Conservation (phyloP, 1,140 invertebrate genomes). For the Leptopilina boulardi region DNA sequence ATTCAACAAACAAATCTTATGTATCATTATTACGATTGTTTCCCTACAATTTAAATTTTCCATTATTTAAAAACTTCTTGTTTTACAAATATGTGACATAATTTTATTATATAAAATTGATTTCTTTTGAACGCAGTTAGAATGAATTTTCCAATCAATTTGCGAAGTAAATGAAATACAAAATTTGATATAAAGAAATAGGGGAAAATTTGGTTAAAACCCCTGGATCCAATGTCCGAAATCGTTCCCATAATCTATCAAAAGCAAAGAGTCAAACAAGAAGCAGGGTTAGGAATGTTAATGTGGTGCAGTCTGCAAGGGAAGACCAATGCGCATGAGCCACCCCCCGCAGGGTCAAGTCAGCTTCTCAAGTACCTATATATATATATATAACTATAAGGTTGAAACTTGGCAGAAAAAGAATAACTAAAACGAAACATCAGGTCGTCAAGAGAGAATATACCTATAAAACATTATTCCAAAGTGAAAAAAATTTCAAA, state of each 20-base stretch:
- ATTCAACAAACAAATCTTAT: conserved; percentile 8
- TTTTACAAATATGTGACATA: too few species aligned
- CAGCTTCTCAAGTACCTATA: conserved; percentile 60
- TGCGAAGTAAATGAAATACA: background rate
- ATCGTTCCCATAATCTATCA: conserved; percentile 68
- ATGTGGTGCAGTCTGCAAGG: conserved; percentile 63
- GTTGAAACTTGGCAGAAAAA: conserved; percentile 42
- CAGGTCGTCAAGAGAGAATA: conserved; percentile 38
- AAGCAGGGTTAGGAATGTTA: conserved; percentile 71
- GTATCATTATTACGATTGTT: background rate
- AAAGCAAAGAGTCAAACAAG: conserved; percentile 68
- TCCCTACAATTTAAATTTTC: background rate
- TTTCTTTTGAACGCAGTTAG: too few species aligned
- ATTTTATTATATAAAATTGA: too few species aligned
- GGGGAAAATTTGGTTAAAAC: background rate
- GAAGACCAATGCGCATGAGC: conserved; percentile 67
- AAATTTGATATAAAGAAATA: background rate
- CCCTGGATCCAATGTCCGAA: conserved; percentile 45
- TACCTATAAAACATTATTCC: conserved; percentile 34
- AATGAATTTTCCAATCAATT: background rate
- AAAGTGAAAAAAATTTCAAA: conserved; percentile 13
- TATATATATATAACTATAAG: conserved; percentile 44
- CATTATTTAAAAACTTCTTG: too few species aligned
- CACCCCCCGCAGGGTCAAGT: conserved; percentile 72
- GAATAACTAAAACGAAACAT: conserved; percentile 13